These are phyloP conservation scores for Nomada ferruginata DNA, from an alignment of 2,888 invertebrate genomes.

Conservation along the genomic window DNA sequence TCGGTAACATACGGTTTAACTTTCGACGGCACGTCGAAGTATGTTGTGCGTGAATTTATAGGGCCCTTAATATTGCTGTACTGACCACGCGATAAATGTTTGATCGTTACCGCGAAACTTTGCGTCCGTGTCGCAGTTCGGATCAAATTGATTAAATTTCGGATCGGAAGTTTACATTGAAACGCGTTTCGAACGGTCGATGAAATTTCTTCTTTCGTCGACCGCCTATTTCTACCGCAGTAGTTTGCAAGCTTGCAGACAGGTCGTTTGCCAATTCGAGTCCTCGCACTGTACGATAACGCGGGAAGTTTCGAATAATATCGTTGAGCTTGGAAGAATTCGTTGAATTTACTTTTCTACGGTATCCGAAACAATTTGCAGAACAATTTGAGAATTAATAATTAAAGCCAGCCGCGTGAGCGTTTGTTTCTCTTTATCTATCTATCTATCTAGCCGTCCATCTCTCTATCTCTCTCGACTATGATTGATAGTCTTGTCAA, in stretches of 20 bases:
- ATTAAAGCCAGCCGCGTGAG: too few species aligned
- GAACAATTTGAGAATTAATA: too few species aligned
- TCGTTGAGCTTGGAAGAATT: too few species aligned
- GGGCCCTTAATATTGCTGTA: slow-evolving; percentile 33
- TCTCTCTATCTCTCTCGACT: not conserved
- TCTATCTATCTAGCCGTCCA: too few species aligned
- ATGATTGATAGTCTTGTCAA: not conserved
- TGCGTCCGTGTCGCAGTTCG: slow-evolving; percentile 4
- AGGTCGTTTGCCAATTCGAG: too few species aligned
- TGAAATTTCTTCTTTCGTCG: not conserved
- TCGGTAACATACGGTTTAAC: slow-evolving; percentile 17
- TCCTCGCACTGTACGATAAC: too few species aligned
- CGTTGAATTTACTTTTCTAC: too few species aligned
- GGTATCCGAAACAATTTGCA: too few species aligned
- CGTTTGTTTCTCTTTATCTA: too few species aligned
- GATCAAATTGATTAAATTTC: slow-evolving; percentile 45
- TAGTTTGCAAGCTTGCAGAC: not conserved
- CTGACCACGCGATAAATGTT: slow-evolving; percentile 33
- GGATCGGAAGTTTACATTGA: slow-evolving; percentile 3
- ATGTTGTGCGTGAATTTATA: slow-evolving; percentile 39
- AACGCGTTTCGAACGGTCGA: slow-evolving; percentile 6
- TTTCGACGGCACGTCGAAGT: slow-evolving; percentile 13
- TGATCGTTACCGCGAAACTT: slow-evolving; percentile 30
- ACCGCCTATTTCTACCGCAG: not conserved
- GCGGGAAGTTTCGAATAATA: too few species aligned